phyloP scores from a whole-genome alignment of 2,888 invertebrate genomes.

The Epinotia bilunana region DNA sequence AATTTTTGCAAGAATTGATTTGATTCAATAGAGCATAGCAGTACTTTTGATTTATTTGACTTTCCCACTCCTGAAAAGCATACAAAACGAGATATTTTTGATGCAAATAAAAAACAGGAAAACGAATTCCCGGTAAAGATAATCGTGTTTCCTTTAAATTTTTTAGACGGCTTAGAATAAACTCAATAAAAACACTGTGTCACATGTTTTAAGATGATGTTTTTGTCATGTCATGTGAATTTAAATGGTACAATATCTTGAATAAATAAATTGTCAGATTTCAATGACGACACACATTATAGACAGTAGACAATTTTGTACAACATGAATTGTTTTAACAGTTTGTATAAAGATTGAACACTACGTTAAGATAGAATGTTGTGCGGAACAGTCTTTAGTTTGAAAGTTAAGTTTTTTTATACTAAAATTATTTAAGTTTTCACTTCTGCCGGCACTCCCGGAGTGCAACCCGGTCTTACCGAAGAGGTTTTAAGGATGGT shows the following conservation, averaged over 20 bases:
- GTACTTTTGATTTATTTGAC: too few species aligned
- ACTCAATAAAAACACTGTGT: background rate
- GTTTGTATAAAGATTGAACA: too few species aligned
- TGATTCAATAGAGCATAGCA: too few species aligned
- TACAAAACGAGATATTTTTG: background rate
- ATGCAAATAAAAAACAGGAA: background rate
- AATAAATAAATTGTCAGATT: background rate
- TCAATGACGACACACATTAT: background rate
- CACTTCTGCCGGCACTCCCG: too few species aligned
- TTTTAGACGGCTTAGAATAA: background rate
- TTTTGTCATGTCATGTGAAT: background rate
- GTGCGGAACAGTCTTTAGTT: too few species aligned
- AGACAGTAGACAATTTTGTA: background rate
- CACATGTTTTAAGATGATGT: background rate
- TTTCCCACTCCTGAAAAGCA: background rate
- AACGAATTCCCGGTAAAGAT: background rate
- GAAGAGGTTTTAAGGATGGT: too few species aligned
- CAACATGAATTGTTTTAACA: too few species aligned
- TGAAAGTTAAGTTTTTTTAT: too few species aligned
- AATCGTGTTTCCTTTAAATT: background rate
- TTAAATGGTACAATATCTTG: background rate
- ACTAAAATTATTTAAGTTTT: too few species aligned
- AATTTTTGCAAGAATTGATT: too few species aligned
- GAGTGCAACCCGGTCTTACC: too few species aligned
- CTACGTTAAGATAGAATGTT: too few species aligned